Evolutionary conservation across 2,113 vertebrate genomes (phyloP), one percentile per base, ranked within the genome.

Genomic region (Speoplatyrhinus poulsoni): DNA sequence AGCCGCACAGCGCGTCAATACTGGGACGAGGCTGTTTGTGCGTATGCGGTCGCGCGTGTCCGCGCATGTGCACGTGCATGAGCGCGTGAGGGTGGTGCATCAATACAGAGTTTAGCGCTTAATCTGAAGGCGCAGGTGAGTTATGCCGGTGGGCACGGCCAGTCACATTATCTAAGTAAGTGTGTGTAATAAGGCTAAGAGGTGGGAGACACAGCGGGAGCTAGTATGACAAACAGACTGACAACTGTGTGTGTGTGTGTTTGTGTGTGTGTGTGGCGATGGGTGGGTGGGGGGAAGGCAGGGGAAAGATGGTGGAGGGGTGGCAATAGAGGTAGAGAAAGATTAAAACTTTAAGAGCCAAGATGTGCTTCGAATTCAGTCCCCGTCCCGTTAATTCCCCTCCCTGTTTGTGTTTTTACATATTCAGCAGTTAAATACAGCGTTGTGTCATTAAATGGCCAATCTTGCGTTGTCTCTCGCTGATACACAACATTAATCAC

Each of bases 401-500:
- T 9, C 50, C 26, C 53, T 87, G 73, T 88, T 82, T 86, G 73
- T 81, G 36, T 84, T 94, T 95, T 93, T 91, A 94, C 93, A 93
- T 91, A 94, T 94, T 94, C 95, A 95, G 93, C 94, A 96, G 94
- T 95, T 96, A 95, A 92, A 94, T 91, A 93, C 93, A 90, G 90
- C 83, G 82, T 90, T 95, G 89, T 96, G 94, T 94, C 95, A 97
- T 98, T 97, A 97, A 94, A 94, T 84, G 92, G 88, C 92, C 92
- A 95, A 93, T 96, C 95, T 95, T 95, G 93, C 79, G 90, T 94
- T 94, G 92, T 95, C 95, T 96, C 93, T 96, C 94, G 93, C 92
- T 94, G 96, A 96, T 95, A 96, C 95, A 97, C 95, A 96, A 97
- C 96, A 98, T 98, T 98, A 98, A 96, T 96, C 96, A 96, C 93